Evolutionary conservation across 2,888 invertebrate species (phyloP).

Genomic region (Nudaria mundana): DNA sequence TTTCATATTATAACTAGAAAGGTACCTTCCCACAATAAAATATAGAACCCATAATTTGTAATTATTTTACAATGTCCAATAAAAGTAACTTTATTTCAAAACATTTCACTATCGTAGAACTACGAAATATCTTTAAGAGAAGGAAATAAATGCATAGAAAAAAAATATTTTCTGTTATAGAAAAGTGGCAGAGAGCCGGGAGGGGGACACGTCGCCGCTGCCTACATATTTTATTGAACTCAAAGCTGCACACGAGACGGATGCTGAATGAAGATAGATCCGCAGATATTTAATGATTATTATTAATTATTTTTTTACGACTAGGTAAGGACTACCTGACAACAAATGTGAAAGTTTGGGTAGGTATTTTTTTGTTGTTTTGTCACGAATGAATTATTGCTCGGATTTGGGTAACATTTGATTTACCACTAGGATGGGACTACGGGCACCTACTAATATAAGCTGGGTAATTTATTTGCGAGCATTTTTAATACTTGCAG

Average conservation of each 20-base stretch:
- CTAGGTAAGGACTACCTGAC: too few relatives aligned
- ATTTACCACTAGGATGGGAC: too few relatives aligned
- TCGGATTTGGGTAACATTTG: too few relatives aligned
- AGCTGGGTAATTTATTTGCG: too few relatives aligned
- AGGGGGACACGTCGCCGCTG: constrained; percentile 60
- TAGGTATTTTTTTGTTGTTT: too few relatives aligned
- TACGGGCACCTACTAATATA: too few relatives aligned
- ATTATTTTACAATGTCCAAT: constrained; percentile 14
- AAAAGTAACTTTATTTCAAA: constrained; percentile 27
- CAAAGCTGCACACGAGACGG: constrained; percentile 35
- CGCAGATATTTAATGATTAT: constrained; percentile 42
- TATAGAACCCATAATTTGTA: constrained; percentile 30
- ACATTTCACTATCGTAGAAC: constrained; percentile 36
- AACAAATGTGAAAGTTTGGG: too few relatives aligned
- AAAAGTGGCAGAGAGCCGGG: constrained; percentile 62
- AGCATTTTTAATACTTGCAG: too few relatives aligned
- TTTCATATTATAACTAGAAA: too few relatives aligned
- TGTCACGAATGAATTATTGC: too few relatives aligned
- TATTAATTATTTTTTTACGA: constrained; percentile 18
- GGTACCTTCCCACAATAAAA: too few relatives aligned
- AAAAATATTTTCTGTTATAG: constrained; percentile 78
- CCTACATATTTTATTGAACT: constrained; percentile 79
- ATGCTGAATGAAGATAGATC: constrained; percentile 39
- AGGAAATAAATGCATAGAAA: constrained; percentile 76
- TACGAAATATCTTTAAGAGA: constrained; percentile 47